Base-by-base conservation (phyloP, 2,113 vertebrate genomes). In the Dunckerocampus dactyliophorus region DNA sequence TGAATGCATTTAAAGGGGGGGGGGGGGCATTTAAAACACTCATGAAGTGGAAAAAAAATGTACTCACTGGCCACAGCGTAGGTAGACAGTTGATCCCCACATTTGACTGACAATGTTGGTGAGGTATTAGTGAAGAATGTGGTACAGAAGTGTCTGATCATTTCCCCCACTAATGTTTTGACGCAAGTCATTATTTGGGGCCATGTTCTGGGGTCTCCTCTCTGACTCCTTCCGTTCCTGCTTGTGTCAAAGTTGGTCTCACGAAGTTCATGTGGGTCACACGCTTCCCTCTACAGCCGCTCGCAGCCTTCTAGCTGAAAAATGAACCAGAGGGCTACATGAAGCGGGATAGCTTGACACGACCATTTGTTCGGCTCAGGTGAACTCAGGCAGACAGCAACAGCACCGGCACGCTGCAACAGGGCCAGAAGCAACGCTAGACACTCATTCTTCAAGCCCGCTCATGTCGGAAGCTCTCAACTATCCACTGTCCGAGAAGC, bases 281-380 rank as follows among this genome's bases (percentile, higher is more conserved):
- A 57, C 78, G 76, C 80, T 80, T 82, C 76, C 81, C 76, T 81
- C 77, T 66, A 9, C 60, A 82, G 76, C 71, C 63, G 47, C 79
- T 81, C 79, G 81, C 71, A 54, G 69, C 31, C 77, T 73, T 73
- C 67, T 72, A 71, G 68, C 87, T 88, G 86, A 88, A 86, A 87
- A 88, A 88, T 88, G 64, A 80, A 75, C 72, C 56, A 61, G 78
- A 87, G 77, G 80, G 77, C 78, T 87, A 69, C 79, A 84, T 86
- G 85, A 88, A 77, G 82, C 77, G 80, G 82, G 81, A 85, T 87
- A 86, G 73, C 75, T 82, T 87, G 86, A 90, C 86, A 88, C 81
- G 24, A 47, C 82, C 86, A 89, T 88, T 87, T 85, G 83, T 89
- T 90, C 83, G 75, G 80, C 81, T 88, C 87, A 90, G 84, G 85